These are phyloP conservation scores for Cyprinodon tularosa DNA, from an alignment of 2,113 vertebrate genomes.

Conservation along the genomic window DNA sequence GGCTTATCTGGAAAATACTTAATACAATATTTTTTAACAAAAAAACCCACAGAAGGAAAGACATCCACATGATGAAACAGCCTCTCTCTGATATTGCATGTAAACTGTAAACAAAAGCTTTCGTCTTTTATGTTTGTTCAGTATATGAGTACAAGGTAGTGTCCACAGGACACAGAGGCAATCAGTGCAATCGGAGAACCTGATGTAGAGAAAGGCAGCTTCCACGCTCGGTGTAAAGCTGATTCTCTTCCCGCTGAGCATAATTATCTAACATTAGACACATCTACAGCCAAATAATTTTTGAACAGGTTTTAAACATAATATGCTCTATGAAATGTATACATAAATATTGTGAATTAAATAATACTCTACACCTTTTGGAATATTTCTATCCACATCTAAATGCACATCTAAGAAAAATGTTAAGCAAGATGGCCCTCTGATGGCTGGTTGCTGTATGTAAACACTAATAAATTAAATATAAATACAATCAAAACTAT, in stretches of 20 bases:
- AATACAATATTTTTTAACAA: conserved; percentile 71
- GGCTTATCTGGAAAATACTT: conserved; percentile 64
- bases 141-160: conserved; percentile 60
- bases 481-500: conserved; percentile 20
- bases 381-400: conserved; percentile 46
- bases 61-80: conserved; percentile 50
- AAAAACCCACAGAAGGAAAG: conserved; percentile 55
- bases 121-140: conserved; percentile 57
- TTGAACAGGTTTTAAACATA: conserved; percentile 5
- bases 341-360: neutral
- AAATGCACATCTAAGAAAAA: conserved; percentile 33
- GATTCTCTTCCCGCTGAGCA: conserved; percentile 5
- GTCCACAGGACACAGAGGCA: conserved; percentile 83
- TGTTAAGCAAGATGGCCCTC: conserved; percentile 41
- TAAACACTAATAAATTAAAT: conserved; percentile 37
- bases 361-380: conserved; percentile 32
- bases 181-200: conserved; percentile 78
- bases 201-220: conserved; percentile 64
- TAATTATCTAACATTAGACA: conserved; percentile 7
- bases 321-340: neutral
- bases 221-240: conserved; percentile 26
- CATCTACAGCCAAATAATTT: conserved; percentile 45
- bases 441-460: conserved; percentile 15
- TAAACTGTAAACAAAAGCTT: conserved; percentile 59
- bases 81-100: conserved; percentile 37